Evolutionary conservation across 2,888 invertebrate genomes (phyloP), one percentile per base, ranked within the genome.

Genomic region (Polia nebulosa): DNA sequence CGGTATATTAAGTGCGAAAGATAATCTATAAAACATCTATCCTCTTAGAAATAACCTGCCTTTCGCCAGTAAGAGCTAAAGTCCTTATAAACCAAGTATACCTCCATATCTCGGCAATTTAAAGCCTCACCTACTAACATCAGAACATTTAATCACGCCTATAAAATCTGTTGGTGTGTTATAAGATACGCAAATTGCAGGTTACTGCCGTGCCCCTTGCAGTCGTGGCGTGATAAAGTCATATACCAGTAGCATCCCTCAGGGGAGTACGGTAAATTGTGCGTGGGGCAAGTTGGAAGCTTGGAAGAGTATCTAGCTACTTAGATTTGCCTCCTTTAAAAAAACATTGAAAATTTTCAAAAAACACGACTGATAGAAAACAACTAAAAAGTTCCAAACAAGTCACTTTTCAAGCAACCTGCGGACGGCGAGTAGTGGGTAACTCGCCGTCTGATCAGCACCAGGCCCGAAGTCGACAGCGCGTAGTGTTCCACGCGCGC

Each of bases 141-240:
- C 62, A 56, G 71, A 60, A 70, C 29, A 80, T 76, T 52, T 80
- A 51, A 77, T 77, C 71, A 62, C 20, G 8, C n/a, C 61, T 25
- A 61, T 81, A 81, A 64, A 77, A 57, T 74, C 73, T 78, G 74
- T 67, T 76, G 72, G 76, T 76, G 76, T 76, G 69, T 69, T 60
- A 56, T 32, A 61, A 53, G 77, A 79, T 81, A 80, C 62, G 67
- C 72, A 86, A 85, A 79, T 58, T 69, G 74, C 45, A 57, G 76
- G 74, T 47, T 73, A 57, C 64, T 73, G 65, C 49, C 39, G 67
- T 29, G 55, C 68, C 51, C 39, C 53, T n/a, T 27, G 51, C 22
- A 57, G 53, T 11, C 7, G 13, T 6, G 49, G 39, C 61, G 64
- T 72, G 81, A 76, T 85, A 76, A 67, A 72, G 67, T 47, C 66